Conservation (phyloP, 1,140 invertebrate species). For the Cryptotermes secundus region DNA sequence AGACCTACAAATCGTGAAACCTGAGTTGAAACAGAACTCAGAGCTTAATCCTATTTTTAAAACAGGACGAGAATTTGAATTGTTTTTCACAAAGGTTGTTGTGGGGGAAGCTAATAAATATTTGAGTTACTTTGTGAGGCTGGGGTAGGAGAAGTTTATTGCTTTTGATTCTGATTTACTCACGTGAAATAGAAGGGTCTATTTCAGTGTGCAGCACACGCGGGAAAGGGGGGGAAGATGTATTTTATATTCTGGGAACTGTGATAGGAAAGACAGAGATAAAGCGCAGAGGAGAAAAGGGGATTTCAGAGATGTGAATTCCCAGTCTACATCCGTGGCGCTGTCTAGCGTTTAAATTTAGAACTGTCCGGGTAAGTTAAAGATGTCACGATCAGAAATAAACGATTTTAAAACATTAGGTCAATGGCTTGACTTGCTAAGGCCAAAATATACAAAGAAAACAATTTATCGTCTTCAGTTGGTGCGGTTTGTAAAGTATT, state of each 20-base stretch:
- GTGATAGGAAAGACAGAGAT: background rate
- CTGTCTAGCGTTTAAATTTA: background rate
- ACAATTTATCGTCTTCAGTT: too few species aligned
- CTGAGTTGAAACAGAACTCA: background rate
- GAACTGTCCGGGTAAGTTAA: background rate
- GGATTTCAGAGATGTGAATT: background rate
- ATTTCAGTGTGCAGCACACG: background rate
- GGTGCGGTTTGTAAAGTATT: too few species aligned
- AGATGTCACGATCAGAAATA: too few species aligned
- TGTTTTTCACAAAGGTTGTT: background rate
- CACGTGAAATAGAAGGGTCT: background rate
- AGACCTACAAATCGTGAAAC: background rate
- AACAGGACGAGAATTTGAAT: background rate
- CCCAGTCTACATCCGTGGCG: background rate
- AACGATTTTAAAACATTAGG: too few species aligned
- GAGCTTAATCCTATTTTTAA: background rate
- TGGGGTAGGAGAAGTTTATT: background rate
- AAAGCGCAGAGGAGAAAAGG: background rate
- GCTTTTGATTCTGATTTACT: conserved; percentile 6
- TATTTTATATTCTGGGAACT: background rate
- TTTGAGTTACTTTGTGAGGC: background rate
- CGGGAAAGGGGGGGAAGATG: background rate
- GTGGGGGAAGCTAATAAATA: background rate
- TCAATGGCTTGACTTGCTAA: too few species aligned
- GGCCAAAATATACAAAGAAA: too few species aligned